A percentile compares a stretch with the other conserved stretches of the same genome.
Evolutionary conservation across 2,797 vertebrate genomes (phyloP).

Genomic region (Chanos chanos): DNA sequence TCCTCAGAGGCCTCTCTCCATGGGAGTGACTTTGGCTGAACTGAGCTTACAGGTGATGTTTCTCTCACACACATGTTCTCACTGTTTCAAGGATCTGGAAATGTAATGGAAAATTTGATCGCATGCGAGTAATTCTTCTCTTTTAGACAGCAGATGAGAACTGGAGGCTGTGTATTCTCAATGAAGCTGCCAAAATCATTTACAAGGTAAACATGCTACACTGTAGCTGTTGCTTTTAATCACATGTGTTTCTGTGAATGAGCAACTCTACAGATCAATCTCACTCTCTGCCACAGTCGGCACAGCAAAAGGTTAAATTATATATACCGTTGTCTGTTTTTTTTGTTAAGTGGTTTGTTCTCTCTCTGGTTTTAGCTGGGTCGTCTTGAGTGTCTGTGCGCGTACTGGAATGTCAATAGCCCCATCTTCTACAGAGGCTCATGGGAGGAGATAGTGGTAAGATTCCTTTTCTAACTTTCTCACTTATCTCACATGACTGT

Average conservation of each 20-base stretch:
- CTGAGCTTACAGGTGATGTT: constrained; percentile 86
- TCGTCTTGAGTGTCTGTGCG: constrained; percentile 85
- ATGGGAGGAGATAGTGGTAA: constrained; percentile 86
- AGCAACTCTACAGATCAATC: too few relatives aligned
- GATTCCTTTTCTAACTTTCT: not conserved
- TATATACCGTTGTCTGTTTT: too few relatives aligned
- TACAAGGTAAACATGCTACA: constrained; percentile 79
- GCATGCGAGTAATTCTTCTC: not conserved
- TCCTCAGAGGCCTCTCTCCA: constrained; percentile 78
- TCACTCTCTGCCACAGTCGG: too few relatives aligned
- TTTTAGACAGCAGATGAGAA: constrained; percentile 87
- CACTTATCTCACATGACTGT: not conserved
- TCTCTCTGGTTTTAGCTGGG: constrained; percentile 71
- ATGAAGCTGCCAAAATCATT: constrained; percentile 90
- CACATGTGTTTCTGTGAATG: not conserved
- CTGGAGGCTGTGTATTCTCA: constrained; percentile 88
- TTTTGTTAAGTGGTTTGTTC: too few relatives aligned
- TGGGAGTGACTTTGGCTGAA: constrained; percentile 87
- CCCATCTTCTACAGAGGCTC: constrained; percentile 76
- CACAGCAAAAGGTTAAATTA: too few relatives aligned
- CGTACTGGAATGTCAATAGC: constrained; percentile 89
- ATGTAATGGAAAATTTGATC: not conserved
- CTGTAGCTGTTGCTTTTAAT: not conserved
- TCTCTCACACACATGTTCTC: not conserved
- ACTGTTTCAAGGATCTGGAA: not conserved